phyloP scores from a whole-genome alignment of 30 jellyfish, hydroid and myxozoan species.

The Hydra vulgaris region DNA sequence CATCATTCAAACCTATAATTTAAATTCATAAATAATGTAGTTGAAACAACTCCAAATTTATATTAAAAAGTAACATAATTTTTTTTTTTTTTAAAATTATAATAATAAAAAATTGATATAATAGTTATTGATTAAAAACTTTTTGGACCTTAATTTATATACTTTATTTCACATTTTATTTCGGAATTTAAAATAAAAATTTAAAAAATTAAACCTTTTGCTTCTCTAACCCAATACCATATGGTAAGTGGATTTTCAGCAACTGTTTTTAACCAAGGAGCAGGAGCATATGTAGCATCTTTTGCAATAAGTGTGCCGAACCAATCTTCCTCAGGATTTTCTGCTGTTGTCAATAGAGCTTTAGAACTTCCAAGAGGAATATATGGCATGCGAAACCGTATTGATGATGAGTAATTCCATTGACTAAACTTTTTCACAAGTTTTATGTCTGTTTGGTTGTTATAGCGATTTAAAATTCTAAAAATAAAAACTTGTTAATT shows the following conservation, averaged over 20 bases:
- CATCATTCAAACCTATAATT: constrained; percentile 40
- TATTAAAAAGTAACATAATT: no score
- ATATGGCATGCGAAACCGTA: constrained; percentile 93
- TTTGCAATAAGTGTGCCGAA: constrained; percentile 81
- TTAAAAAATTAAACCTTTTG: constrained; percentile 59
- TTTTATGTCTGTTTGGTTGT: constrained; percentile 76
- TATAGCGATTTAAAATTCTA: constrained; percentile 38
- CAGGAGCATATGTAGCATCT: constrained; percentile 57
- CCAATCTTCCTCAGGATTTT: constrained; percentile 45
- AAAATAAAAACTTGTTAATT: not conserved
- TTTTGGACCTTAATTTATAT: no score
- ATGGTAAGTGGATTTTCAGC: constrained; percentile 69
- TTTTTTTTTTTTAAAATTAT: no score
- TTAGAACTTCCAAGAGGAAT: constrained; percentile 42
- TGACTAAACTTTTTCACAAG: constrained; percentile 81
- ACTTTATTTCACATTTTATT: no score
- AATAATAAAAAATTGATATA: not conserved
- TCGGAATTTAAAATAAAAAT: not conserved
- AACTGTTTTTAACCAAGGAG: constrained; percentile 75
- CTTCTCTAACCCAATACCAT: constrained; percentile 95
- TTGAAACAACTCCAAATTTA: no score
- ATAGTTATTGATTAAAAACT: no score
- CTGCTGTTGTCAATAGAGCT: constrained; percentile 80
- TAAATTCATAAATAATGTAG: no score
- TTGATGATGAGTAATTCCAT: constrained; percentile 73